These are phyloP conservation scores for Zelleria hepariella DNA, from an alignment of 2,888 invertebrate species.

Conservation along the genomic window DNA sequence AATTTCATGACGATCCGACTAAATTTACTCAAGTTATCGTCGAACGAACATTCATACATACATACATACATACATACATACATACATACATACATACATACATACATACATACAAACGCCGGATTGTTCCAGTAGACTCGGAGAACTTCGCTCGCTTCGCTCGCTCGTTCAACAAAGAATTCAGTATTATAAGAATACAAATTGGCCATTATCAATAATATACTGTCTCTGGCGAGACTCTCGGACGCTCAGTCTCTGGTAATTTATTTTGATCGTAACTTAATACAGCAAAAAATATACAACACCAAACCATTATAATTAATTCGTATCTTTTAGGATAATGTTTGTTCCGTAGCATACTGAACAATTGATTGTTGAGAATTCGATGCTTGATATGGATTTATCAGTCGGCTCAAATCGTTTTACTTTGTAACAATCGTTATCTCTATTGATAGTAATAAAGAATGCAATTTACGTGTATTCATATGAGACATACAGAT, in stretches of 20 bases:
- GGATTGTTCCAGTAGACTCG: too few relatives aligned
- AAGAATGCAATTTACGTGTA: slow-evolving; percentile 1
- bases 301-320: neutral
- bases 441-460: neutral
- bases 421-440: neutral
- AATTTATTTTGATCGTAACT: slow-evolving; percentile 6
- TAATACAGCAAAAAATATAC: neutral
- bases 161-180: too few relatives aligned
- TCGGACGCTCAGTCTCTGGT: neutral
- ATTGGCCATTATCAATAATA: slow-evolving; percentile 5
- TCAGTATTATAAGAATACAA: slow-evolving; percentile 1
- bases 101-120: too few relatives aligned
- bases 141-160: too few relatives aligned
- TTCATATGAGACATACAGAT: slow-evolving; percentile 24
- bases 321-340: neutral
- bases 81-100: too few relatives aligned
- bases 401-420: neutral
- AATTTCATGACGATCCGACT: too few relatives aligned
- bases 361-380: neutral
- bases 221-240: slow-evolving; percentile 1
- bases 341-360: neutral
- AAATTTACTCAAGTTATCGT: too few relatives aligned
- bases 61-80: too few relatives aligned
- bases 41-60: too few relatives aligned
- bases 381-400: neutral